phyloP scores from a whole-genome alignment of 2,113 vertebrate genomes.

The Cathartes aura region DNA sequence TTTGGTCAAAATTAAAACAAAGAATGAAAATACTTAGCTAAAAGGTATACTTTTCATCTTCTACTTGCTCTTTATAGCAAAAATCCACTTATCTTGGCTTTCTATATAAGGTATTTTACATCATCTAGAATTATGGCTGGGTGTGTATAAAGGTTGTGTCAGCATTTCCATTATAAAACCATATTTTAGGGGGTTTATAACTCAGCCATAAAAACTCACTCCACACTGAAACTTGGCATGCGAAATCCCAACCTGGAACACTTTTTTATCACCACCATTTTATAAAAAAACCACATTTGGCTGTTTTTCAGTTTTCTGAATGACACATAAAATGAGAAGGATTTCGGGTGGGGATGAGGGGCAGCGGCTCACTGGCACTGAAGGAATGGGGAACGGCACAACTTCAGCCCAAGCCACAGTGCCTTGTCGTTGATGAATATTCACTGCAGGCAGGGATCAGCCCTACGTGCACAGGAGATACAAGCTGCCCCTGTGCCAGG shows the following conservation, averaged over 20 bases:
- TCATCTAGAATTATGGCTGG: conserved; percentile 52
- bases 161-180: conserved; percentile 71
- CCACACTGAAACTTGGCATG: conserved; percentile 27
- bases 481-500: too few relatives aligned
- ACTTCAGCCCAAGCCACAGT: neutral
- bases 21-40: conserved; percentile 14
- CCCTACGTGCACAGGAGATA: rapidly evolving
- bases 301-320: neutral
- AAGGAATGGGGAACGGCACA: neutral
- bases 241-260: neutral
- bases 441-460: neutral
- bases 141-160: conserved; percentile 70
- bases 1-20: conserved; percentile 36
- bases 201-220: conserved; percentile 61
- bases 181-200: conserved; percentile 67
- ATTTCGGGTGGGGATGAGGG: neutral
- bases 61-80: neutral
- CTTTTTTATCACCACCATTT: neutral
- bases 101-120: conserved; percentile 51
- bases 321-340: neutral
- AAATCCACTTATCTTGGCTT: conserved; percentile 47
- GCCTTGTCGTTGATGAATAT: neutral
- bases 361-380: rapidly evolving
- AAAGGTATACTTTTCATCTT: conserved; percentile 5
- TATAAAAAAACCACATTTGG: rapidly evolving